phyloP scores from a whole-genome alignment of 2,797 vertebrate species.

The Channa striata region DNA sequence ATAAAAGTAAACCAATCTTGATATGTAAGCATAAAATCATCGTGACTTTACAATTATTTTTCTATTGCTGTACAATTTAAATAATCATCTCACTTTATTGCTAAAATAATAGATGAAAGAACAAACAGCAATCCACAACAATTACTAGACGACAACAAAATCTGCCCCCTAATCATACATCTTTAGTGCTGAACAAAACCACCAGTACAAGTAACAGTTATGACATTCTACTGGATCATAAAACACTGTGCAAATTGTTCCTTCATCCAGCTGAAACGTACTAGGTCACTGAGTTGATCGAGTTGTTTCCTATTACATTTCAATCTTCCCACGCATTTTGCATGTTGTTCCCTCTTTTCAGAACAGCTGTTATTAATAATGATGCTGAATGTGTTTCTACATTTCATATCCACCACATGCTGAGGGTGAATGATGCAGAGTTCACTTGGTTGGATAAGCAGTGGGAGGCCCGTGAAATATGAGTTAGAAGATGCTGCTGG shows the following conservation, averaged over 20 bases:
- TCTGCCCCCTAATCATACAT: not conserved
- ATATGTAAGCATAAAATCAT: too few relatives aligned
- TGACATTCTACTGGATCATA: constrained; percentile 10
- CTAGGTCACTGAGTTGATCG: constrained; percentile 29
- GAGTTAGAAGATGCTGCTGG: constrained; percentile 49
- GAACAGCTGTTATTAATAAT: constrained; percentile 65
- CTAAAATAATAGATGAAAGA: not conserved
- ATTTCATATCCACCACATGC: constrained; percentile 59
- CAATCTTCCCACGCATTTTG: constrained; percentile 22
- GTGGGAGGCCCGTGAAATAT: constrained; percentile 55
- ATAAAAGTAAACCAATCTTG: too few relatives aligned
- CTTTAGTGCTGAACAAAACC: constrained; percentile 19
- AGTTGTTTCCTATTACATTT: constrained; percentile 29
- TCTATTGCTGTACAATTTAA: too few relatives aligned
- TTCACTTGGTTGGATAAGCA: constrained; percentile 65
- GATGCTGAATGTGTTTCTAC: constrained; percentile 43
- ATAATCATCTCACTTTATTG: not conserved
- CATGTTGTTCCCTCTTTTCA: constrained; percentile 27
- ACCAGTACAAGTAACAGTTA: not conserved
- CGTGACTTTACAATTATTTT: too few relatives aligned
- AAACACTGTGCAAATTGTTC: constrained; percentile 29
- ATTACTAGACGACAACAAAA: not conserved
- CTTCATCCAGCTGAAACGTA: constrained; percentile 10
- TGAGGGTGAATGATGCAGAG: constrained; percentile 65
- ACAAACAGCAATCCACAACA: not conserved